These are phyloP conservation scores for Tipula unca DNA, from an alignment of 2,888 invertebrate species.

Conservation along the genomic window DNA sequence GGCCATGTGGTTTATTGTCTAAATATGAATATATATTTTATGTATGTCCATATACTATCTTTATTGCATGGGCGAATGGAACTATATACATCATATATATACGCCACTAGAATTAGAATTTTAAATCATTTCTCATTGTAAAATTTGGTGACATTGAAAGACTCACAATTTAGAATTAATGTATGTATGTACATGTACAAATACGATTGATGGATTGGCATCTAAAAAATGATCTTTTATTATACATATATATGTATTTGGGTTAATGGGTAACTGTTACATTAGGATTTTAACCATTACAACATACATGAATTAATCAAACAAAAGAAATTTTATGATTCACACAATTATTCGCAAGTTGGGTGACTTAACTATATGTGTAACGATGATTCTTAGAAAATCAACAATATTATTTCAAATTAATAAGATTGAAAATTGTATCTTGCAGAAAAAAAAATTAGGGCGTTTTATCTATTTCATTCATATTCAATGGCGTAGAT, in stretches of 20 bases:
- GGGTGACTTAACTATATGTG: too few species aligned
- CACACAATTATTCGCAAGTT: too few species aligned
- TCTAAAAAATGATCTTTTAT: background rate
- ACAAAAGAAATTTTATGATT: too few species aligned
- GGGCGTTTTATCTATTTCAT: too few species aligned
- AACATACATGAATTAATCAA: too few species aligned
- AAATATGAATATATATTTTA: background rate
- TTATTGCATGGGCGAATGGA: background rate
- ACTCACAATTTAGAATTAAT: background rate
- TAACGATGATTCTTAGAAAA: too few species aligned
- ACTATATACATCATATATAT: background rate
- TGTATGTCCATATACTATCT: background rate
- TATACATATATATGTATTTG: background rate
- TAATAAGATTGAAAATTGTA: too few species aligned
- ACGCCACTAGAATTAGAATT: background rate
- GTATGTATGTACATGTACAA: background rate
- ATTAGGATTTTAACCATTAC: too few species aligned
- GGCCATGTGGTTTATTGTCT: slow-evolving; percentile 15
- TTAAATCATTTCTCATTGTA: background rate
- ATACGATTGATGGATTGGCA: background rate
- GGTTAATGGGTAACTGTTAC: background rate
- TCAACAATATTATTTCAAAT: too few species aligned
- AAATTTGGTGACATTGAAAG: background rate
- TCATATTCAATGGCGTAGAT: too few species aligned
- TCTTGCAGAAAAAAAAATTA: too few species aligned